These are phyloP conservation scores for Hartigia nigra DNA, from an alignment of 2,888 invertebrate species.

Conservation along the genomic window DNA sequence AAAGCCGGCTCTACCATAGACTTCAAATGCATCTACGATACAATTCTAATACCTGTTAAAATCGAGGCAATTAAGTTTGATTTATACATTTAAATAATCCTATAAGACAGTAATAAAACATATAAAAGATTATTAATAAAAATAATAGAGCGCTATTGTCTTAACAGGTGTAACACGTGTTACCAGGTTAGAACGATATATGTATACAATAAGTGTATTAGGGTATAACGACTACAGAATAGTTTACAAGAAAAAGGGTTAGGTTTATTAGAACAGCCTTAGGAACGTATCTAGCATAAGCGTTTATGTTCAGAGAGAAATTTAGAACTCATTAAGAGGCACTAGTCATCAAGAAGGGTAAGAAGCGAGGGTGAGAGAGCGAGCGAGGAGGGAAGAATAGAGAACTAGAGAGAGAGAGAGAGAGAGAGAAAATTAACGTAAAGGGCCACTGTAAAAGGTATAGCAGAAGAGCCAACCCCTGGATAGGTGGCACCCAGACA, in stretches of 20 bases:
- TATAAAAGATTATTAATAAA: neutral
- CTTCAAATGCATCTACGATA: neutral
- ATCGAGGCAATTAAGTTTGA: neutral
- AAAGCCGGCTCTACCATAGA: neutral
- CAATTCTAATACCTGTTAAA: neutral
- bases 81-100: neutral
- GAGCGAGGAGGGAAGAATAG: too few species aligned
- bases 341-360: conserved; percentile 25
- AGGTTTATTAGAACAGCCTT: neutral
- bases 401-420: too few species aligned
- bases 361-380: neutral
- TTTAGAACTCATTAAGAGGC: conserved; percentile 57
- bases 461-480: conserved; percentile 35
- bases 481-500: conserved; percentile 28
- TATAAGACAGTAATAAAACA: neutral
- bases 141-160: neutral
- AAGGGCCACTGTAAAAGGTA: neutral
- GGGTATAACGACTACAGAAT: neutral
- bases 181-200: neutral
- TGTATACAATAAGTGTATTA: neutral
- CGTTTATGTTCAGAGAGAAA: conserved; percentile 30
- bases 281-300: neutral
- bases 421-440: too few species aligned
- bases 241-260: neutral
- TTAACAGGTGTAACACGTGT: neutral